A percentile compares a stretch with the other conserved stretches of the same genome.
These are phyloP conservation scores for Syngnathus floridae DNA, from an alignment of 2,113 vertebrate genomes.

Conservation along the genomic window DNA sequence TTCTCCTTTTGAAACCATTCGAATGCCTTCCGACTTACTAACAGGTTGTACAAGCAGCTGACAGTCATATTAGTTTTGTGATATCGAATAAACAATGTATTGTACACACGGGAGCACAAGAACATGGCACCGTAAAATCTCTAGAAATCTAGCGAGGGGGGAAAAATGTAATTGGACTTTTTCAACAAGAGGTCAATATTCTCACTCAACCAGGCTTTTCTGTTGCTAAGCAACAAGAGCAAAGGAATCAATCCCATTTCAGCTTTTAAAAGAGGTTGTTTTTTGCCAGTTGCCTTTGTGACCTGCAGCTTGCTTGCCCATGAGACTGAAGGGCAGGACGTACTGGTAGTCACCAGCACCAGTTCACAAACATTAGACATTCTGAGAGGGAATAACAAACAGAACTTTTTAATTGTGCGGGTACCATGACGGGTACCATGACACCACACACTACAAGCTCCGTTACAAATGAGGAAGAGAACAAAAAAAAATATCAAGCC, in stretches of 20 bases:
- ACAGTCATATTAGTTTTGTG: conserved; percentile 32
- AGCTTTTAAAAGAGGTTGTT: conserved; percentile 52
- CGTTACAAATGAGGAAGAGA: neutral
- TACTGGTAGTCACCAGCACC: conserved; percentile 9
- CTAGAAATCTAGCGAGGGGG: conserved; percentile 28
- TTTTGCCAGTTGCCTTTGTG: conserved; percentile 50
- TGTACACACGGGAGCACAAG: conserved; percentile 11
- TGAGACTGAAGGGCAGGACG: conserved; percentile 22
- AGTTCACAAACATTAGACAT: neutral
- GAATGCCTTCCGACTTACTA: conserved; percentile 10
- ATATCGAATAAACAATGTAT: conserved; percentile 26
- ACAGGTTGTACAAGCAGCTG: conserved; percentile 2
- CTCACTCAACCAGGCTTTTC: conserved; percentile 51
- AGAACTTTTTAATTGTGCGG: neutral
- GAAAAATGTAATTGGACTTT: conserved; percentile 60
- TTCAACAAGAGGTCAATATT: conserved; percentile 69
- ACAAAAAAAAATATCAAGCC: neutral
- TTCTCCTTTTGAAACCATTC: conserved; percentile 17
- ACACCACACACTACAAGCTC: neutral
- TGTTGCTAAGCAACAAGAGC: conserved; percentile 66
- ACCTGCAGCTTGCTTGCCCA: conserved; percentile 30
- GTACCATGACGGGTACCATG: neutral
- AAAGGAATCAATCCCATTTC: conserved; percentile 60
- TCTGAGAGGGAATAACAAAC: neutral
- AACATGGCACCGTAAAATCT: conserved; percentile 46